A percentile compares a stretch with the other conserved stretches of the same genome.
Evolutionary conservation across 2,888 invertebrate species (phyloP).

Genomic region (Drosophila neotestacea): DNA sequence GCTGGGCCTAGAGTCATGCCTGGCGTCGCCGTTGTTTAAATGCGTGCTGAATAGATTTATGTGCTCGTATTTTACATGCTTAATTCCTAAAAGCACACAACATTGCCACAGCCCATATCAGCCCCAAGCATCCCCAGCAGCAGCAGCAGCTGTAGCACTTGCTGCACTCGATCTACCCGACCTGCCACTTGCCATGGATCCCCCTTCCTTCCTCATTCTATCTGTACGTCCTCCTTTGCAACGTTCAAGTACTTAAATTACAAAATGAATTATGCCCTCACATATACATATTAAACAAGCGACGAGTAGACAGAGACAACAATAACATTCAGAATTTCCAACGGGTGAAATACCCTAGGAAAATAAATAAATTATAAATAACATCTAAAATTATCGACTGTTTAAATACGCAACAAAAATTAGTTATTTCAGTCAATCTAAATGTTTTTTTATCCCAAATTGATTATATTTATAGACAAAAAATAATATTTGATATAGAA

Average conservation of each 20-base stretch:
- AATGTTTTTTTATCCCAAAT: background rate
- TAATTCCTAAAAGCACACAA: conserved; percentile 62
- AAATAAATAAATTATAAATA: too few relatives aligned
- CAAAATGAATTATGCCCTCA: conserved; percentile 59
- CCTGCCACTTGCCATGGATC: background rate
- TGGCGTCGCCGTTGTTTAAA: conserved; percentile 50
- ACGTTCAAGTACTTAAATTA: conserved; percentile 62
- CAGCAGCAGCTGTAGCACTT: conserved; percentile 37
- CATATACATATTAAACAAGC: conserved; percentile 47
- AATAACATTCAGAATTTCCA: background rate
- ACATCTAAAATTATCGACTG: background rate
- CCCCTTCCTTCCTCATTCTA: background rate
- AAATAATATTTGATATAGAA: background rate
- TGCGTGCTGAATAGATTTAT: conserved; percentile 78
- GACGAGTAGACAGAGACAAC: conserved; percentile 11
- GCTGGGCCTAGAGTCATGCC: conserved; percentile 14
- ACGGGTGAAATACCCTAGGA: background rate
- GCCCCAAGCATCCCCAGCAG: background rate
- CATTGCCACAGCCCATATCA: conserved; percentile 11
- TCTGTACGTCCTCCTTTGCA: background rate
- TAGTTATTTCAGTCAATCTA: background rate
- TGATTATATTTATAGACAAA: too few relatives aligned
- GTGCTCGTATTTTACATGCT: conserved; percentile 74
- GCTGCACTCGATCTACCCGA: conserved; percentile 21
- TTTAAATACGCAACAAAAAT: background rate